Evolutionary conservation across 2,797 vertebrate species (phyloP), one percentile per base, ranked within the genome.

Genomic region (Echiichthys vipera): DNA sequence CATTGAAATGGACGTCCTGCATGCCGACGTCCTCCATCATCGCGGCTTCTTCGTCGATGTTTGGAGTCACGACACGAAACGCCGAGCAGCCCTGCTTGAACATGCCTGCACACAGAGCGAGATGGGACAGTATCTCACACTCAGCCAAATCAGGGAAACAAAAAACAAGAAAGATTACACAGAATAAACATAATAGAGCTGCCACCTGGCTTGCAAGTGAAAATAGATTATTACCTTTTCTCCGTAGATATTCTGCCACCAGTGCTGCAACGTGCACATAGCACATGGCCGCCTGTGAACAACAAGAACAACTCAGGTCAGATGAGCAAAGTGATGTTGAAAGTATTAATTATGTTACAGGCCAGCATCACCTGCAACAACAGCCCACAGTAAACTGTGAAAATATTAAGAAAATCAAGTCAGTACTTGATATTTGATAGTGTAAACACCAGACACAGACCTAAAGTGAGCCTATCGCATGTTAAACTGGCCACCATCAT

Each of bases 11-110:
- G 73, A 99, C 98, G n/a, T 99, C 98, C 88, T 99, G 97, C 98
- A 99, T 99, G 50, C 98, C 98, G 0, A 98, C 96, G 12, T 99
- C 98, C 87, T 99, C 98, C 97, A 99, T 99, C 98, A 99, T 99
- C 14, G 98, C 96, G 13, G 95, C 98, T 75, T 99, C 98, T 88
- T 99, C 98, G 8, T 99, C 97, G 17, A 97, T 97, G 89, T 99
- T 99, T 2, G 98, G 98, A 22, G 98, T 99, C 45, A 99, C 94
- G 47, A 98, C 96, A 62, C 96, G 94, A 87, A 99, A 99, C 1
- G 98, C 96, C 3, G 94, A 95, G 87, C 97, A 99, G 29, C 98
- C 98, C 89, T 99, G 98, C 59, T 95, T 96, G 87, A 98, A 98
- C 96, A 98, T 97, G 57, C 96, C 98, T 99, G 75, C 7, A 55